phyloP scores from a whole-genome alignment of 2,113 vertebrate genomes.

The Saimiri boliviensis region DNA sequence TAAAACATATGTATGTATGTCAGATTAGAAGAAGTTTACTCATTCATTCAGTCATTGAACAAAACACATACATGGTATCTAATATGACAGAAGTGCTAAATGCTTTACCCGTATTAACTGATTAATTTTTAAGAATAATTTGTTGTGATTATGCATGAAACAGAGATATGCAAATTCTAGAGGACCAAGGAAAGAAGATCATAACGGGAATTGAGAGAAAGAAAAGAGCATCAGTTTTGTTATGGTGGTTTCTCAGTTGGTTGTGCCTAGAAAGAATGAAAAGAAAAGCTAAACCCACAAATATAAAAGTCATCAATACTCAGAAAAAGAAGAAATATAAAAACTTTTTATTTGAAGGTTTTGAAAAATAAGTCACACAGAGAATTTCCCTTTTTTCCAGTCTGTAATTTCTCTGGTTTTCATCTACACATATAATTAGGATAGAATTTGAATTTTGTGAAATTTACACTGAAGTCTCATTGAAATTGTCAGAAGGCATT shows the following conservation, averaged over 20 bases:
- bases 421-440: neutral
- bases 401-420: neutral
- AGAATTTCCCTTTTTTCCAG: neutral
- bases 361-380: neutral
- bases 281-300: neutral
- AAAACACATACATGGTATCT: neutral
- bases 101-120: neutral
- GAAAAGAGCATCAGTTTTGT: neutral
- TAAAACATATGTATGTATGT: neutral
- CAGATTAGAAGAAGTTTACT: neutral
- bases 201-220: neutral
- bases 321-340: neutral
- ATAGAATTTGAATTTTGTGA: neutral
- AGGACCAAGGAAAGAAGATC: neutral
- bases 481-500: neutral
- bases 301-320: neutral
- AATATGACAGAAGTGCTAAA: neutral
- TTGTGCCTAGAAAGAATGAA: neutral
- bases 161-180: neutral
- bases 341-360: neutral
- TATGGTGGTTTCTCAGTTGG: neutral
- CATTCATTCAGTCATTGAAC: neutral
- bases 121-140: neutral
- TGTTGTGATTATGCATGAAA: neutral
- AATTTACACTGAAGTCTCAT: neutral